Evolutionary conservation across 2,888 invertebrate species (phyloP), one percentile per base, ranked within the genome.

Genomic region (Podabrus alpinus): DNA sequence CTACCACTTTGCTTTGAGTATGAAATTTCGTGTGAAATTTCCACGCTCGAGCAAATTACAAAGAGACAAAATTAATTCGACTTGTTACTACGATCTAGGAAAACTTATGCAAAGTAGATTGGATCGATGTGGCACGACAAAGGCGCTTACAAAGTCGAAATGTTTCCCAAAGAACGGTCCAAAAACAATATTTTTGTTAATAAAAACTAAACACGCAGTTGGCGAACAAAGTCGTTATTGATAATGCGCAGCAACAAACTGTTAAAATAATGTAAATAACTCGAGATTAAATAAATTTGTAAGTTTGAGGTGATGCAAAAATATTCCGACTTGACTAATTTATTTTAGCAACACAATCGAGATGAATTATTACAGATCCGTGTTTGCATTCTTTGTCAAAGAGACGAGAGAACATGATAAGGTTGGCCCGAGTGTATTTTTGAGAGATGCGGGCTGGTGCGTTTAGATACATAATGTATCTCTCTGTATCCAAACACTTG

Each of bases 131-230:
- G 45, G n/a, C 45, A n/a, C 5, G n/a, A n/a, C 45, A 45, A 45
- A 45, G 7, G 45, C n/a, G 45, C 9, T n/a, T 9, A 19, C 19
- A 19, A 62, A 15, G 9, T 19, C n/a, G 13, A 62, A 19, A n/a
- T 19, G n/a, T 19, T 60, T 19, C 62, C 21, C 62, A 9, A 17
- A 61, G 16, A 15, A 61, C 45, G 61, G 13, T 64, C 62, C 62
- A 64, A 64, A 19, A 64, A 64, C 17, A 64, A 19, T n/a, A 64
- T 64, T 61, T 45, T 45, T 45, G 45, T 45, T 45, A 45, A 45
- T 19, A 64, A 64, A 64, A 64, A n/a, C 19, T 64, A 17, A 64
- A 64, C 62, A 17, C 61, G 62, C 62, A 64, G 62, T 64, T 64
- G 62, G 62, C 62, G 11, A 3, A 61, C 13, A 9, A 64, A n/a